Percentiles rank a stretch among this genome's conserved stretches.
Evolutionary conservation across 2,888 invertebrate species (phyloP).

Genomic region (Phytoseiulus persimilis): DNA sequence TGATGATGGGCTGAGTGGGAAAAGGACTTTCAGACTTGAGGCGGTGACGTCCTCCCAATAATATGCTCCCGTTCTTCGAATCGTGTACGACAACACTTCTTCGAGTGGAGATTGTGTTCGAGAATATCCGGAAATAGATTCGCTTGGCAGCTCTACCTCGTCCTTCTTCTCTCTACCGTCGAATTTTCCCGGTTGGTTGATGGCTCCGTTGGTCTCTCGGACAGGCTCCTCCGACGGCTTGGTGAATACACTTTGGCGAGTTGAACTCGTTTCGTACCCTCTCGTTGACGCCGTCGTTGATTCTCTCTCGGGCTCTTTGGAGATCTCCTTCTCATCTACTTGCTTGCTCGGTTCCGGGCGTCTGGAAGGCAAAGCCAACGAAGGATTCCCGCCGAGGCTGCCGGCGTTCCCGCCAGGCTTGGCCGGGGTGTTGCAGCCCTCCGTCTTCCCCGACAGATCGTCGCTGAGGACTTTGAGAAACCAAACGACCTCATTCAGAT

Average conservation of each 20-base stretch:
- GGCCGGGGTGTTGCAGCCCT: background rate
- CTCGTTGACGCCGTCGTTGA: background rate
- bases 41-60: background rate
- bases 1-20: background rate
- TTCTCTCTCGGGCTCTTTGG: background rate
- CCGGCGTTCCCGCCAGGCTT: background rate
- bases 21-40: background rate
- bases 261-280: background rate
- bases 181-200: background rate
- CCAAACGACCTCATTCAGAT: slow-evolving; percentile 23
- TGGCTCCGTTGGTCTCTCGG: background rate
- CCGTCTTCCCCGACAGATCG: background rate
- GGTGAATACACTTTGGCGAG: background rate
- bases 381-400: background rate
- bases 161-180: background rate
- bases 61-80: background rate
- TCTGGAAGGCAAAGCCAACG: background rate
- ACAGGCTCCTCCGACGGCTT: background rate
- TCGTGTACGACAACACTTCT: background rate
- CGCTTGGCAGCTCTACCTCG: background rate
- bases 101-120: background rate
- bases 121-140: background rate
- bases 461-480: slow-evolving; percentile 20
- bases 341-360: background rate
- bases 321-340: background rate